Evolutionary conservation across 2,888 invertebrate genomes (phyloP), one percentile per base, ranked within the genome.

Genomic region (Dolomedes plantarius): DNA sequence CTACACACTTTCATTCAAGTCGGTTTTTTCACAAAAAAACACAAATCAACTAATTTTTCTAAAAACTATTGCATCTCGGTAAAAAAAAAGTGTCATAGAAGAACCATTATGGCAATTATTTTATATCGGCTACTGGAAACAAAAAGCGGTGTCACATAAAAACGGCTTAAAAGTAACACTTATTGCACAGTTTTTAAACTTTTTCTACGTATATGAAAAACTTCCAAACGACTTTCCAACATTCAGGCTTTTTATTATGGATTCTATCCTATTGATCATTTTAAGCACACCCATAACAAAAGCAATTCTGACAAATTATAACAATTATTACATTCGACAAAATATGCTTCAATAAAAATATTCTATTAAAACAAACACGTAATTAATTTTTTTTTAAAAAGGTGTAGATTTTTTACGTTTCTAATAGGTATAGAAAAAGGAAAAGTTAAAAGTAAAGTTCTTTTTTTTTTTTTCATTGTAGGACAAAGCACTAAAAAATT

Each of bases 61-160:
- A 11, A 69, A 69, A 56, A 28, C 69, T 41, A 13, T 31, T 0
- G 1, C 68, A 16, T 46, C 16, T 36, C 5, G 3, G 23, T 16
- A 23, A 50, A 65, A 62, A 62, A 62, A 13, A 2, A n/a, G n/a
- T n/a, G n/a, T 31, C 1, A 29, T 29, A 56, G 5, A 56, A 64
- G 75, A 75, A 23, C 69, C 62, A 69, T 81, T 81, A 74, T 81
- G 62, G 19, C 32, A 39, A 41, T 72, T 62, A 62, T 31, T 31
- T 32, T 65, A 27, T n/a, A 69, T 31, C 31, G 6, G 62, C 62
- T 56, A 68, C 64, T 31, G 62, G 72, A 23, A 56, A 23, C 46
- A 56, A 56, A 56, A 23, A 23, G 23, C 23, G 19, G 0, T 56
- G 19, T 56, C 23, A 11, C 16, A 56, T 23, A 56, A 23, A 56